Evolutionary conservation across 2,888 invertebrate genomes (phyloP), one percentile per base, ranked within the genome.

Genomic region (Phrixothrix hirtus): DNA sequence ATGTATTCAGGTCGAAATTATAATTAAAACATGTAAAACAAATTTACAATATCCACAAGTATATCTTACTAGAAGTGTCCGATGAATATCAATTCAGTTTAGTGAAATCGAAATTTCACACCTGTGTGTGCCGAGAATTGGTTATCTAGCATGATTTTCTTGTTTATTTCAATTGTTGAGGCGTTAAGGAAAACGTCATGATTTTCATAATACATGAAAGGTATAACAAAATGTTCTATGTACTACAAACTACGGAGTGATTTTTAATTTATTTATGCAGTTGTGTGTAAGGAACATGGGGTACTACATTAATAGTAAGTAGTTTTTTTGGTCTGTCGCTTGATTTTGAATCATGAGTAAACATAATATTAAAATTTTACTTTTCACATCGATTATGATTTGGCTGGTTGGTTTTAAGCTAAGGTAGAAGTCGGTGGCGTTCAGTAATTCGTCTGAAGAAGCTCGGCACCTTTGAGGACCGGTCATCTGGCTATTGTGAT

Each of bases 311-410:
- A 38, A 47, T 36, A 42, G 27, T 42, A 47, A 42, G 17, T 21
- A 46, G 45, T 52, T 47, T 52, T 52, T 52, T 46, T 21, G 25
- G 6, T 37, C 12, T 26, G 36, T 46, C 45, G 43, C 52, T 52
- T 47, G 52, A 57, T 53, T 58, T 58, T 56, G 51, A 57, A 60
- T 59, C 58, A 50, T 53, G 56, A 55, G 57, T 57, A 44, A 55
- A 61, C 58, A 60, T 60, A 62, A 63, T 67, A 69, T 68, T 66
- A 67, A 69, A 67, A 69, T 67, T 68, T 69, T 66, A 58, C 64
- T 67, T 69, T 69, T 70, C 70, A 69, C 65, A 69, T 67, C 67
- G 68, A 70, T 69, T 70, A 70, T 56, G 60, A 47, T 65, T 63
- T 63, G 67, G 64, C 57, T 57, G 63, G 67, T 58, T 69, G 67